Percentiles rank a stretch among this genome's conserved stretches.
phyloP scores from a whole-genome alignment of 37 sponge, comb jelly and placozoan species.

The Oopsacas minuta region DNA sequence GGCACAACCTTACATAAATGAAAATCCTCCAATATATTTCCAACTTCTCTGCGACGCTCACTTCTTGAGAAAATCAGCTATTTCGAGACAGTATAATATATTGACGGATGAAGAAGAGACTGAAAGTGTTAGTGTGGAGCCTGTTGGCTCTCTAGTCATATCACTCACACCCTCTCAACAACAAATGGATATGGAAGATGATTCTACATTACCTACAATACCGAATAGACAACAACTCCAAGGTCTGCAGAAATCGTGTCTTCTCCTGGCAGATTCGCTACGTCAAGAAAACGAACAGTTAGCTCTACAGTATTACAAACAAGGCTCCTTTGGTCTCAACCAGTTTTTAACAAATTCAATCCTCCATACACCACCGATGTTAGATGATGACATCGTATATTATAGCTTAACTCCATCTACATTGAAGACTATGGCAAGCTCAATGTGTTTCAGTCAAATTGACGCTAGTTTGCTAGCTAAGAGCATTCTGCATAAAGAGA shows the following conservation, averaged over 20 bases:
- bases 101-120: neutral
- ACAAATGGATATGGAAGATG: neutral
- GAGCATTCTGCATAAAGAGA: neutral
- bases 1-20: constrained; percentile 6
- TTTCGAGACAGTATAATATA: neutral
- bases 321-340: neutral
- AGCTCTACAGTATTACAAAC: neutral
- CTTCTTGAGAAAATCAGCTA: neutral
- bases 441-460: neutral
- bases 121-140: neutral
- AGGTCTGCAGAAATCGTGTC: neutral
- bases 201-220: neutral
- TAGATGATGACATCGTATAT: neutral
- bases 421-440: neutral
- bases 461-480: neutral
- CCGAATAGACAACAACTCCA: neutral
- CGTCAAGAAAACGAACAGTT: neutral
- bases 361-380: neutral
- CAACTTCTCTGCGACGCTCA: neutral
- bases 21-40: constrained; percentile 5
- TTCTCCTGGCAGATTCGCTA: neutral
- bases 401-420: neutral
- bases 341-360: neutral
- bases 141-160: neutral
- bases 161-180: neutral